Percentiles rank a stretch among this genome's conserved stretches.
phyloP scores from a whole-genome alignment of 2,797 vertebrate species.

The Mallotus villosus region DNA sequence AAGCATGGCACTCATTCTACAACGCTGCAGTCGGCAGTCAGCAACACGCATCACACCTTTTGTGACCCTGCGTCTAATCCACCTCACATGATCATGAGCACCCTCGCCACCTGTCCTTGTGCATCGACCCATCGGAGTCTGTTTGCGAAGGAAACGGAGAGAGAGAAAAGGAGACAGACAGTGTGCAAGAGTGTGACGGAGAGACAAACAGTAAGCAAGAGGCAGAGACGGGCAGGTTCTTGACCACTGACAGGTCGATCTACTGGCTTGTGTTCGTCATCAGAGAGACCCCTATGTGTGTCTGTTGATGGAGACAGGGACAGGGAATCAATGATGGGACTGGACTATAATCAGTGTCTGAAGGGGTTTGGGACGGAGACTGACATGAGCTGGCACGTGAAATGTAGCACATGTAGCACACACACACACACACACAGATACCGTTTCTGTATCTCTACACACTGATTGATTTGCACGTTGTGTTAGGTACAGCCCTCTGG shows the following conservation, averaged over 20 bases:
- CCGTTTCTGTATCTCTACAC: background rate
- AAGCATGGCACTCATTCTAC: too few species aligned
- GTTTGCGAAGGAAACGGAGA: background rate
- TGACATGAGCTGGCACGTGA: background rate
- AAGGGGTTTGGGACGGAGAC: background rate
- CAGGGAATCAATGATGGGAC: conserved; percentile 28
- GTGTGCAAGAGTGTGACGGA: too few species aligned
- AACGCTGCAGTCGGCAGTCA: too few species aligned
- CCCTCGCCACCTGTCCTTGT: background rate
- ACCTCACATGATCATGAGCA: too few species aligned
- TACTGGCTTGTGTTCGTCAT: conserved; percentile 20
- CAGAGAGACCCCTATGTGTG: conserved; percentile 13
- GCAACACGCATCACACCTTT: too few species aligned
- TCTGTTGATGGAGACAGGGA: conserved; percentile 5
- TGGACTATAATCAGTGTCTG: conserved; percentile 36
- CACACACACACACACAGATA: conserved; percentile 1
- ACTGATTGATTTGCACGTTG: too few species aligned
- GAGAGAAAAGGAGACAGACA: too few species aligned
- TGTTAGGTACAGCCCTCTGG: too few species aligned
- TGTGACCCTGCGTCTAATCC: too few species aligned
- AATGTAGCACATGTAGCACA: background rate
- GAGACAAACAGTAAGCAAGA: background rate
- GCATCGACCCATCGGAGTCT: background rate
- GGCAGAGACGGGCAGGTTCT: background rate
- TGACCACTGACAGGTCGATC: conserved; percentile 14